Evolutionary conservation across 1,140 invertebrate genomes (phyloP).

Genomic region (Drosophila yakuba): DNA sequence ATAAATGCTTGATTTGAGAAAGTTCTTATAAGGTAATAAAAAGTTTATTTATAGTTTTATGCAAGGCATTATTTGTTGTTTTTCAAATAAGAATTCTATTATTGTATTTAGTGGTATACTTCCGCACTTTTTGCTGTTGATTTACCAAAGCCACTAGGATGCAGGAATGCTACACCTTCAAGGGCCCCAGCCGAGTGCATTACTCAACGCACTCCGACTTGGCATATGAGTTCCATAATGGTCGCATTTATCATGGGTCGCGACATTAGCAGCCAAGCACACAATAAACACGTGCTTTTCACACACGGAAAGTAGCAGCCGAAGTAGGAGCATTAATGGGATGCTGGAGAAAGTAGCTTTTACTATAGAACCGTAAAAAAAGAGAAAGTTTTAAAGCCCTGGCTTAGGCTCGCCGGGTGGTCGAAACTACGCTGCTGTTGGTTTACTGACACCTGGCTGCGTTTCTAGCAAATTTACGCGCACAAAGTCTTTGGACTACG

Average conservation of each 20-base stretch:
- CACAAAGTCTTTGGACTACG: conserved; percentile 21
- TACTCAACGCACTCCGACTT: conserved; percentile 62
- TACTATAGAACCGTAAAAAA: neutral
- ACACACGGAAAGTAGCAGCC: conserved; percentile 1
- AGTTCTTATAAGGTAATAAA: no score
- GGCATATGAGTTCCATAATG: conserved; percentile 63
- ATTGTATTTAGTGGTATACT: no score
- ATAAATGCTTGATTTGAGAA: no score
- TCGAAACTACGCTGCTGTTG: neutral
- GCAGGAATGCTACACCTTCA: conserved; percentile 3
- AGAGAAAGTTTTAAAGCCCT: conserved; percentile 22
- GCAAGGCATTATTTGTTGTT: no score
- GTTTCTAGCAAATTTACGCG: conserved; percentile 47
- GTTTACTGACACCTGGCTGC: conserved; percentile 8
- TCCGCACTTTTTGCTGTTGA: conserved; percentile 5
- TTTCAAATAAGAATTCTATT: no score
- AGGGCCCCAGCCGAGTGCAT: conserved; percentile 32
- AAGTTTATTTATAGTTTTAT: no score
- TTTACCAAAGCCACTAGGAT: conserved; percentile 10
- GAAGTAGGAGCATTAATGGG: conserved; percentile 8
- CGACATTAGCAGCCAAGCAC: conserved; percentile 40
- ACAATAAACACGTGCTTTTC: conserved; percentile 39
- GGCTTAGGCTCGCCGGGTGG: conserved; percentile 11
- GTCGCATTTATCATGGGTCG: conserved; percentile 65
- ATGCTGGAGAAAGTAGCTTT: conserved; percentile 1